Base-by-base conservation (phyloP, 2,797 vertebrate genomes). In the Scomberomorus guttatus region DNA sequence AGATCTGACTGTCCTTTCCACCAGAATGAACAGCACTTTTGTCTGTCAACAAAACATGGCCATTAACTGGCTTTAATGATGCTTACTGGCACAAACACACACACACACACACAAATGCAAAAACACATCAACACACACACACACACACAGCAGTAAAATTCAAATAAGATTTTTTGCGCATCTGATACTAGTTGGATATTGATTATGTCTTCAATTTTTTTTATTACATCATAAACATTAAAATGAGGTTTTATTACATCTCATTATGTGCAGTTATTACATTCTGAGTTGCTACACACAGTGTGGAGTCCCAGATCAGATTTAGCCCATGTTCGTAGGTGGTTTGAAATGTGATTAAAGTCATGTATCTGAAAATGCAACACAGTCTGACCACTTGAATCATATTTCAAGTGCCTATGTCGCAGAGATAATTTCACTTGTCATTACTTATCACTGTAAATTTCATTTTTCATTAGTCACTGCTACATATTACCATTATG, bases 1-100 rank as follows among this genome's bases (percentile, higher is more conserved):
- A 22, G 25, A 42, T 65, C 59, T 75, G 80, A 81, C 83, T 80
- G 86, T 87, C 91, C 88, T 91, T 92, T 92, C 84, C 83, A 78
- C 55, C 52, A 82, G 18, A 79, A 70, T 78, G 87, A 86, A 48
- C 88, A 86, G 17, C 76, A 67, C 77, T 82, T 84, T 69, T 80
- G 61, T 73, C 79, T 79, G 86, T 89, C 83, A 86, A 85, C 84
- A 86, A 83, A 89, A 84, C 78, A 77, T 55, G 44, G 57, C 83
- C 73, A 84, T 87, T 87, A 89, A 83, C 78, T 37, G 75, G 29
- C 84, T 88, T 77, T 82, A 88, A 86, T 86, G 84, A 90, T 68
- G 82, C 87, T 59, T 72, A 70, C 52, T 83, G 2, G 1, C 42
- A 48, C 63, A 46, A 59, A 42, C 20, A 24, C 29, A 13, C 65